Percentiles rank a stretch among this genome's conserved stretches.
phyloP scores from a whole-genome alignment of 1,140 invertebrate species.

The Sarcophaga bullata region DNA sequence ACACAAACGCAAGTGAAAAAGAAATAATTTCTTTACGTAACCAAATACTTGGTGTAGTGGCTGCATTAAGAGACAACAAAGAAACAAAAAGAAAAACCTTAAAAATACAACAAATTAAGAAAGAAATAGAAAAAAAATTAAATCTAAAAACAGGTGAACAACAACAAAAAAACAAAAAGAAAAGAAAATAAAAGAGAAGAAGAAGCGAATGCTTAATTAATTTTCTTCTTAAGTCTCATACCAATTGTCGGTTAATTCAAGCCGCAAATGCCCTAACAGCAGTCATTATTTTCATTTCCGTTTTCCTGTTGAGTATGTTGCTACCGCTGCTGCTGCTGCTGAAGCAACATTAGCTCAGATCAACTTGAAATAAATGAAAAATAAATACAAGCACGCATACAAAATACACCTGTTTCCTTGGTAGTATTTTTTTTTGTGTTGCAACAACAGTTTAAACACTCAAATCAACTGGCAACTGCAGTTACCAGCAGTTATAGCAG shows the following conservation, averaged over 20 bases:
- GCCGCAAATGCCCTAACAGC: conserved; percentile 33
- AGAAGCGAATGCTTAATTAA: conserved; percentile 19
- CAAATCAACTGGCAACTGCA: too few species aligned
- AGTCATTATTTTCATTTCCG: conserved; percentile 29
- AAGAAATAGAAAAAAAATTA: too few species aligned
- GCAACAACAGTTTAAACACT: not conserved
- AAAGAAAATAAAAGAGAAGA: too few species aligned
- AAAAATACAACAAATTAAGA: too few species aligned
- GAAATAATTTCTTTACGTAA: too few species aligned
- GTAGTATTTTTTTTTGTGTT: not conserved
- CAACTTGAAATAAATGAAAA: not conserved
- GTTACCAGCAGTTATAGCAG: too few species aligned
- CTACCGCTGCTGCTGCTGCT: not conserved
- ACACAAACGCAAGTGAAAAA: too few species aligned
- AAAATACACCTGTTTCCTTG: not conserved
- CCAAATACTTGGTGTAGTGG: too few species aligned
- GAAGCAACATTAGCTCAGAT: not conserved
- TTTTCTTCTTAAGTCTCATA: conserved; percentile 27
- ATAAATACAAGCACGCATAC: not conserved
- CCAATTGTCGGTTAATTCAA: conserved; percentile 14
- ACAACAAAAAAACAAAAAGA: too few species aligned
- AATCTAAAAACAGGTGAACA: too few species aligned
- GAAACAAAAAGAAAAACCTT: too few species aligned
- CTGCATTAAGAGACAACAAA: too few species aligned
- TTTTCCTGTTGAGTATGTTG: not conserved